Conservation (phyloP, 2,797 vertebrate species). For the Telmatherina bonti region DNA sequence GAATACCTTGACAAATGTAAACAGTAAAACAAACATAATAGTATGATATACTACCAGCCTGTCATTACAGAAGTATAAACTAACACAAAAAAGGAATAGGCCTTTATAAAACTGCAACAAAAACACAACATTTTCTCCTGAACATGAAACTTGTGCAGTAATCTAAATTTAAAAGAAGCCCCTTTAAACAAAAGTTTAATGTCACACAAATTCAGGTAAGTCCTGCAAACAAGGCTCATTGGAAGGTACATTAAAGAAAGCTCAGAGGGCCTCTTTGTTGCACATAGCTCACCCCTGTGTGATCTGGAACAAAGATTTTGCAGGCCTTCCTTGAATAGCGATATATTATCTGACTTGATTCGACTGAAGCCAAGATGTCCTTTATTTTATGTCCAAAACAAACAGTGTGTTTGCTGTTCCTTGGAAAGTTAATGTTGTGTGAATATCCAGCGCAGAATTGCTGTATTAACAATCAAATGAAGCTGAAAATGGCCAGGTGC, state of each 20-base stretch:
- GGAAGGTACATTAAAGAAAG: constrained; percentile 29
- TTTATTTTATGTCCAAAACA: constrained; percentile 76
- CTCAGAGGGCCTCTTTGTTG: constrained; percentile 18
- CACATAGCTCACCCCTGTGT: constrained; percentile 29
- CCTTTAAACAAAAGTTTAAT: constrained; percentile 14
- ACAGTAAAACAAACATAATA: constrained; percentile 29
- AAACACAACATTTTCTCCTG: not conserved
- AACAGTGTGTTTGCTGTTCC: constrained; percentile 61
- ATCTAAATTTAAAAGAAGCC: constrained; percentile 27
- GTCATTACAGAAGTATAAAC: constrained; percentile 32
- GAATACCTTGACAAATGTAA: constrained; percentile 47
- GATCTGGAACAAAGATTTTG: constrained; percentile 42
- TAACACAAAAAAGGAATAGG: constrained; percentile 11
- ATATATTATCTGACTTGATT: constrained; percentile 47
- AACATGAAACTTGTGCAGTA: constrained; percentile 14
- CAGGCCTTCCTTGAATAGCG: constrained; percentile 25
- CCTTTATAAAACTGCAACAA: not conserved
- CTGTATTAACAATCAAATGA: constrained; percentile 66
- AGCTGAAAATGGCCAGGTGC: constrained; percentile 75
- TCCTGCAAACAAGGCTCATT: constrained; percentile 42
- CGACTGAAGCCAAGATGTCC: constrained; percentile 36
- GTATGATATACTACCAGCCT: constrained; percentile 14
- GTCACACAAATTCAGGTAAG: constrained; percentile 24
- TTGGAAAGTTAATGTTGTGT: constrained; percentile 69
- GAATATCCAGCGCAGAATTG: constrained; percentile 51